Percentiles rank a stretch among this genome's conserved stretches.
Conservation (phyloP, 2,888 invertebrate genomes). For the Cephus sareptanus region DNA sequence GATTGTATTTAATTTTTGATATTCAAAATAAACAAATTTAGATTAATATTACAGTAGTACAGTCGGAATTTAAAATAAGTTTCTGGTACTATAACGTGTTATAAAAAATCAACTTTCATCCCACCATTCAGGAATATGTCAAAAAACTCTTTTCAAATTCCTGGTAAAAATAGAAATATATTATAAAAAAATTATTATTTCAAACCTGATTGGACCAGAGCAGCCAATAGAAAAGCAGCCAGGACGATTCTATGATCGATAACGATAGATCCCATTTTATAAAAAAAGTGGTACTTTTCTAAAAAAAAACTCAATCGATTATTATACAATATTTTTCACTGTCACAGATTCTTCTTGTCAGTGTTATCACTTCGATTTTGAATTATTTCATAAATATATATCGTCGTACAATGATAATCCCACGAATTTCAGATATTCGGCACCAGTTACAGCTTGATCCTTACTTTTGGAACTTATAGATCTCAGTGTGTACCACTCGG, state of each 20-base stretch:
- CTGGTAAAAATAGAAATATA: not conserved
- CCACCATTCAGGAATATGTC: not conserved
- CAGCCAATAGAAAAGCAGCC: not conserved
- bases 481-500: constrained; percentile 32
- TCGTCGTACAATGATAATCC: not conserved
- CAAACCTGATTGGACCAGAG: not conserved
- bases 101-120: too few species aligned
- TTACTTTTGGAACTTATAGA: constrained; percentile 18
- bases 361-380: not conserved
- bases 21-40: too few species aligned
- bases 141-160: not conserved
- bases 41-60: too few species aligned
- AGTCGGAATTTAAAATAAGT: too few species aligned
- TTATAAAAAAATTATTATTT: not conserved
- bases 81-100: too few species aligned
- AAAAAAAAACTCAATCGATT: not conserved
- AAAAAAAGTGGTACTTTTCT: not conserved
- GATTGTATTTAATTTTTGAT: too few species aligned
- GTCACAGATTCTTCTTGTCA: not conserved
- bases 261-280: not conserved
- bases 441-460: not conserved
- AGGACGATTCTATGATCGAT: not conserved
- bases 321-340: not conserved
- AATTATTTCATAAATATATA: not conserved
- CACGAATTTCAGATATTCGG: not conserved